These are phyloP conservation scores for Cryptophagus acutangulus DNA, from an alignment of 2,888 invertebrate species.

Conservation along the genomic window DNA sequence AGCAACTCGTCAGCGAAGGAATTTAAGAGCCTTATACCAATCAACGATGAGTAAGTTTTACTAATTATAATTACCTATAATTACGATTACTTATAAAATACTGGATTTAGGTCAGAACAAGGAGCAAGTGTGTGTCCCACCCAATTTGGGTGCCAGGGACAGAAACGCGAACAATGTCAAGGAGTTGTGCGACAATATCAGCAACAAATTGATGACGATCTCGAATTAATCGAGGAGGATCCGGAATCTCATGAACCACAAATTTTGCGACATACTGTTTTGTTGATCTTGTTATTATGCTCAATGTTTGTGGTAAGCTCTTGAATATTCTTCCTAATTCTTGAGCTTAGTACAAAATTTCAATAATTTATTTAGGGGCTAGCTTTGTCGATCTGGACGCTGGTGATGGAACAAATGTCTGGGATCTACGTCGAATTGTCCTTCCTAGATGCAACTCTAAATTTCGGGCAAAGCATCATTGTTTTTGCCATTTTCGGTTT, in stretches of 20 bases:
- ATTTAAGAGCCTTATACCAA: conserved; percentile 23
- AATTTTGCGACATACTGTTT: conserved; percentile 73
- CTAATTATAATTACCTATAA: too few relatives aligned
- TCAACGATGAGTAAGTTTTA: conserved; percentile 24
- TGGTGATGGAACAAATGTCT: conserved; percentile 76
- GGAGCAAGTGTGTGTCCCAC: conserved; percentile 50
- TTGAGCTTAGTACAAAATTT: too few relatives aligned
- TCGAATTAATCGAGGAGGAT: conserved; percentile 53
- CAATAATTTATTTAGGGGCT: conserved; percentile 61
- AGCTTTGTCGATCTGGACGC: conserved; percentile 74
- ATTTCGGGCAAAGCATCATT: conserved; percentile 84
- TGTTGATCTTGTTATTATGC: conserved; percentile 72
- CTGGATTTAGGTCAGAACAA: neutral
- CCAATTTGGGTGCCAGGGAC: conserved; percentile 51
- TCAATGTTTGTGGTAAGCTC: conserved; percentile 86
- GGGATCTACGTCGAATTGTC: conserved; percentile 91
- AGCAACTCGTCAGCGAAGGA: conserved; percentile 10
- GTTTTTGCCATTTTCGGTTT: conserved; percentile 83
- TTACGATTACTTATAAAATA: too few relatives aligned
- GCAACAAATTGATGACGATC: conserved; percentile 49
- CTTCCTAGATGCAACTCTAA: conserved; percentile 83
- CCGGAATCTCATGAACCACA: conserved; percentile 60
- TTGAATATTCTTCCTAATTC: too few relatives aligned
- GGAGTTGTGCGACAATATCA: conserved; percentile 52
- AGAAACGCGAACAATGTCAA: conserved; percentile 51